A percentile compares a stretch with the other conserved stretches of the same genome.
Conservation (phyloP, 2,888 invertebrate species). For the Melanargia galathea region DNA sequence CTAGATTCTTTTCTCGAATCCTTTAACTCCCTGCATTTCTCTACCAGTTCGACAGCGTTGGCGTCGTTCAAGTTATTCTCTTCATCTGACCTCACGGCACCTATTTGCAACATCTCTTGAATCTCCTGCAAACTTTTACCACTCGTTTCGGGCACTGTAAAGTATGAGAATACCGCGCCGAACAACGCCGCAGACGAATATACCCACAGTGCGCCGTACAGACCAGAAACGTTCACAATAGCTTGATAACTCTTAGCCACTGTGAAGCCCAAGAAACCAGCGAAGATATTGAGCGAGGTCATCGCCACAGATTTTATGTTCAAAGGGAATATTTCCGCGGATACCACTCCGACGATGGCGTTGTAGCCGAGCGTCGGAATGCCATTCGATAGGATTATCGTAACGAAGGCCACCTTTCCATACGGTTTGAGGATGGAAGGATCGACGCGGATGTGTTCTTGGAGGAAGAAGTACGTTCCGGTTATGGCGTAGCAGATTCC, state of each 20-base stretch:
- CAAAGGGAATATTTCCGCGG: slow-evolving; percentile 80
- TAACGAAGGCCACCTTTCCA: slow-evolving; percentile 65
- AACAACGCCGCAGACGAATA: slow-evolving; percentile 68
- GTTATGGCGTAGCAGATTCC: slow-evolving; percentile 49
- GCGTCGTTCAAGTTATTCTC: slow-evolving; percentile 20
- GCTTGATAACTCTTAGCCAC: slow-evolving; percentile 77
- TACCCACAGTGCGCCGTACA: slow-evolving; percentile 73
- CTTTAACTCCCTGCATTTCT: slow-evolving; percentile 27
- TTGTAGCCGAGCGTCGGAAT: slow-evolving; percentile 68
- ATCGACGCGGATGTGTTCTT: slow-evolving; percentile 52
- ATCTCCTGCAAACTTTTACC: slow-evolving; percentile 81
- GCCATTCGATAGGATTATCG: slow-evolving; percentile 59
- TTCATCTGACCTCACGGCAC: slow-evolving; percentile 48
- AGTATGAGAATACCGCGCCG: slow-evolving; percentile 72
- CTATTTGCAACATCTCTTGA: slow-evolving; percentile 75
- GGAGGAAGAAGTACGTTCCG: slow-evolving; percentile 64
- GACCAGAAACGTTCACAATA: slow-evolving; percentile 68
- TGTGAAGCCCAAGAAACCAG: slow-evolving; percentile 72
- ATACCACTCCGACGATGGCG: slow-evolving; percentile 70
- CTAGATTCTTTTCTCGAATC: slow-evolving; percentile 20
- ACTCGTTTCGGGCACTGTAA: slow-evolving; percentile 81
- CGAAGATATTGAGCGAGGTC: slow-evolving; percentile 68
- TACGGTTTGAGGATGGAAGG: slow-evolving; percentile 49
- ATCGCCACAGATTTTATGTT: slow-evolving; percentile 81
- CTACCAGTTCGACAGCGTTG: slow-evolving; percentile 16